Conservation (phyloP, 1,140 invertebrate species). For the Drosophila pseudoobscura region DNA sequence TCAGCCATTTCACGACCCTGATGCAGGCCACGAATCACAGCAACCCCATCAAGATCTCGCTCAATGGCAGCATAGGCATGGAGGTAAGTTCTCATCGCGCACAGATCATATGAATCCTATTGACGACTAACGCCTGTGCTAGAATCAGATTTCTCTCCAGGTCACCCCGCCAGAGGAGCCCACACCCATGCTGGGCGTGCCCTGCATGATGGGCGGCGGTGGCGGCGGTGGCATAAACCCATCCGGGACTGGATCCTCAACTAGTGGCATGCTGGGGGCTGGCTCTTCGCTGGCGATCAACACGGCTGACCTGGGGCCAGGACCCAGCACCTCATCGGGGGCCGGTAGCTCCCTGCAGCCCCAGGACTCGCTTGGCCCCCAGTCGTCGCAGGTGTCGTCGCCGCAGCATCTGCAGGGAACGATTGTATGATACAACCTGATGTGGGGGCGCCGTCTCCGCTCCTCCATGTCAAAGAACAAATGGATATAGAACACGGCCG, state of each 20-base stretch:
- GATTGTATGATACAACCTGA: constrained; percentile 96
- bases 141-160: constrained; percentile 78
- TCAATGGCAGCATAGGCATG: constrained; percentile 93
- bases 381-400: constrained; percentile 84
- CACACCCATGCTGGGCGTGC: constrained; percentile 84
- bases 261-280: constrained; percentile 51
- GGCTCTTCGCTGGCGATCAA: constrained; percentile 76
- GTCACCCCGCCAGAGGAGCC: constrained; percentile 89
- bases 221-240: constrained; percentile 83
- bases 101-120: too few relatives aligned
- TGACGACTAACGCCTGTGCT: neutral
- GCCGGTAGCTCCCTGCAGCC: constrained; percentile 61
- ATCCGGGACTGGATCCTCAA: constrained; percentile 70
- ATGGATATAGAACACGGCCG: constrained; percentile 82
- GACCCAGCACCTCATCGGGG: constrained; percentile 63
- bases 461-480: constrained; percentile 83
- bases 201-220: constrained; percentile 83
- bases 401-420: constrained; percentile 92
- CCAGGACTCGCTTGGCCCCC: constrained; percentile 65
- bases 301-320: constrained; percentile 65
- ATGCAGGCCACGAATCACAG: constrained; percentile 86
- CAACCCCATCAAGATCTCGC: constrained; percentile 91
- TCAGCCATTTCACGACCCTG: constrained; percentile 88
- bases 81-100: constrained; percentile 86
- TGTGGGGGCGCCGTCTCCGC: constrained; percentile 91